phyloP scores from a whole-genome alignment of 2,113 vertebrate species.

The Pelusios castaneus region DNA sequence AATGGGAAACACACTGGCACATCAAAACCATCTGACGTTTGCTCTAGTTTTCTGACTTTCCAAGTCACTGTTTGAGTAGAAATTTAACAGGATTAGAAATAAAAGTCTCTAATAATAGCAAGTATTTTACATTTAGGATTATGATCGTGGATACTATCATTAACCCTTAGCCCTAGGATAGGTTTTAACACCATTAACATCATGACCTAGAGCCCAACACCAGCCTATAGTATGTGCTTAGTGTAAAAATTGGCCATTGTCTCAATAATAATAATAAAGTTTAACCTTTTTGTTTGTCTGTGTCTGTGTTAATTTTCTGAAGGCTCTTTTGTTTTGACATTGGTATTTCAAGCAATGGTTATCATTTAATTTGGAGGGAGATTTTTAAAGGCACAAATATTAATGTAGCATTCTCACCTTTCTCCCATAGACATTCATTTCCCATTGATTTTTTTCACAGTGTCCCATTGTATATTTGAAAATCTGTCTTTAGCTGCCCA shows the following conservation, averaged over 20 bases:
- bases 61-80: slow-evolving; percentile 68
- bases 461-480: slow-evolving; percentile 43
- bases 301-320: slow-evolving; percentile 56
- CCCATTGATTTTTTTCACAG: background rate
- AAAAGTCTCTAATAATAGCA: slow-evolving; percentile 78
- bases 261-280: slow-evolving; percentile 61
- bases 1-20: slow-evolving; percentile 58
- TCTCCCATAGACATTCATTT: slow-evolving; percentile 55
- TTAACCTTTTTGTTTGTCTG: slow-evolving; percentile 9
- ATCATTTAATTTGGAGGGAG: background rate
- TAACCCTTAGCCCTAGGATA: slow-evolving; percentile 73
- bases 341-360: slow-evolving; percentile 34
- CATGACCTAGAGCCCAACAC: slow-evolving; percentile 63
- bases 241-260: slow-evolving; percentile 61
- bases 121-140: slow-evolving; percentile 76
- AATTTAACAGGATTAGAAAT: slow-evolving; percentile 77
- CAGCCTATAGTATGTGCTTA: slow-evolving; percentile 41
- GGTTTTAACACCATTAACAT: slow-evolving; percentile 70
- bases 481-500: slow-evolving; percentile 7
- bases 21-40: slow-evolving; percentile 66
- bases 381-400: slow-evolving; percentile 35
- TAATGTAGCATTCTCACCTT: slow-evolving; percentile 53
- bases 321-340: slow-evolving; percentile 52
- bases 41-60: slow-evolving; percentile 61
- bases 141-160: slow-evolving; percentile 72